A percentile compares a stretch with the other conserved stretches of the same genome.
phyloP scores from a whole-genome alignment of 2,888 invertebrate species.

The Eudemis profundana region DNA sequence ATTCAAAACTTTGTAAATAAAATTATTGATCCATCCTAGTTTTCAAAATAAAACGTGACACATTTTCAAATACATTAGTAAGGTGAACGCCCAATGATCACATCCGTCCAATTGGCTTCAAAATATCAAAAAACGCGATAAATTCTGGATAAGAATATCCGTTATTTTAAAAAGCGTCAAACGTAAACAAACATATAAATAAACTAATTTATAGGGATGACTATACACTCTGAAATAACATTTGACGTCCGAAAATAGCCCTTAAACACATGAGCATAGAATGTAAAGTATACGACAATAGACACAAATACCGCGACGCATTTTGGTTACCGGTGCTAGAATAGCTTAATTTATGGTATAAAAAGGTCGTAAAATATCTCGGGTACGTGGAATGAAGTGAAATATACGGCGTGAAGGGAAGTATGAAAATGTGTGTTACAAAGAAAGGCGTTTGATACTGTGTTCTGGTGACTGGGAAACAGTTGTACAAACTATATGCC shows the following conservation, averaged over 20 bases:
- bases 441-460: too few relatives aligned
- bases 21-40: not conserved
- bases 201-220: constrained; percentile 24
- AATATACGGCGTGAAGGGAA: too few relatives aligned
- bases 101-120: too few relatives aligned
- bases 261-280: constrained; percentile 5
- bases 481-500: too few relatives aligned
- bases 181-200: constrained; percentile 37
- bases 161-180: constrained; percentile 29
- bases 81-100: not conserved
- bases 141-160: constrained; percentile 20
- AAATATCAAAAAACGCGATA: constrained; percentile 5
- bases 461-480: too few relatives aligned
- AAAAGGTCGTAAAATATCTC: constrained; percentile 11
- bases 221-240: constrained; percentile 14
- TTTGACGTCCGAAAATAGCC: not conserved
- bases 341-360: constrained; percentile 23
- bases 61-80: not conserved
- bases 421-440: not conserved
- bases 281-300: not conserved
- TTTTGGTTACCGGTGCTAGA: constrained; percentile 20
- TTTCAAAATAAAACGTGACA: not conserved
- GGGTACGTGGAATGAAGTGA: not conserved
- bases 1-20: too few relatives aligned
- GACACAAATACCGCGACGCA: constrained; percentile 12